A percentile compares a stretch with the other conserved stretches of the same genome.
Conservation (phyloP, 2,113 vertebrate species). For the Plecturocebus donacophilus region DNA sequence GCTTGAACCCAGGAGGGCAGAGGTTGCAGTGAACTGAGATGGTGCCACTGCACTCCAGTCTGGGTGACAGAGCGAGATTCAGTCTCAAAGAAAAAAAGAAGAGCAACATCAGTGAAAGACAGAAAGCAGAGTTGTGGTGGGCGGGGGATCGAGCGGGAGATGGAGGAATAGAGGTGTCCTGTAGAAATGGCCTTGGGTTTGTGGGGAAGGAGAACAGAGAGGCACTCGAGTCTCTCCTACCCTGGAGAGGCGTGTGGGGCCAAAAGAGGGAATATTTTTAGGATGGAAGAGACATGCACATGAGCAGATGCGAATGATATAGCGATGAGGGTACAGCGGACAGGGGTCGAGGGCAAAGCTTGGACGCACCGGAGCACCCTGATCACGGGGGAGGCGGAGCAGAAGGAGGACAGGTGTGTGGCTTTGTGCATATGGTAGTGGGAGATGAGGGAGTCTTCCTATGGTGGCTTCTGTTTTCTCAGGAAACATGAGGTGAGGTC, state of each 20-base stretch:
- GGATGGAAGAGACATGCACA: not conserved
- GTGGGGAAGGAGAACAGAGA: not conserved
- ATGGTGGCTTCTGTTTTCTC: constrained; percentile 16
- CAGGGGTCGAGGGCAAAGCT: not conserved
- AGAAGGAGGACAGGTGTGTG: not conserved
- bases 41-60: no score
- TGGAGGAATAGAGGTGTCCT: not conserved
- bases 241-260: not conserved
- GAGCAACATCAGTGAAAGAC: not conserved
- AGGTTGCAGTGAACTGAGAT: no score
- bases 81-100: not conserved
- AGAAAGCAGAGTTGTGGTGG: not conserved
- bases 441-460: not conserved
- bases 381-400: not conserved
- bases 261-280: not conserved
- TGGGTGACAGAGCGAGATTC: no score
- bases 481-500: not conserved
- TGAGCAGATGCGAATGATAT: not conserved
- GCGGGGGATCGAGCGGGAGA: not conserved
- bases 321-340: not conserved
- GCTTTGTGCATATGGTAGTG: not conserved
- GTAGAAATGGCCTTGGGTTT: not conserved
- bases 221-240: not conserved
- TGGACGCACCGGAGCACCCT: not conserved
- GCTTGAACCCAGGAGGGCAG: no score